phyloP scores from a whole-genome alignment of 2,113 vertebrate species.

The Ptilorrhoa leucosticta region DNA sequence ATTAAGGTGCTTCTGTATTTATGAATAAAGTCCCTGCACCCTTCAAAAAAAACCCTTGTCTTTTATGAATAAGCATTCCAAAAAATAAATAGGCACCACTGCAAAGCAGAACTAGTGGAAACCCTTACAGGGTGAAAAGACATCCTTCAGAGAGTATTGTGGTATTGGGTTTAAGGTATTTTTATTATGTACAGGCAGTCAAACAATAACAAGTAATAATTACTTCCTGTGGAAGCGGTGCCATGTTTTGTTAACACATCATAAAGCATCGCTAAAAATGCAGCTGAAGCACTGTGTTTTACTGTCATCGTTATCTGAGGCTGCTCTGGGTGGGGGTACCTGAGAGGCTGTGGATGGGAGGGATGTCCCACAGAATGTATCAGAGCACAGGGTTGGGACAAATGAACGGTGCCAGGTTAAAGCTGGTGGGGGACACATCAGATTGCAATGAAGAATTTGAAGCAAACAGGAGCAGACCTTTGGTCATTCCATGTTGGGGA shows the following conservation, averaged over 20 bases:
- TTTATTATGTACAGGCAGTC: constrained; percentile 33
- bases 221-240: background rate
- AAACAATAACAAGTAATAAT: constrained; percentile 37
- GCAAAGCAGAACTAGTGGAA: background rate
- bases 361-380: background rate
- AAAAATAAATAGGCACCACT: background rate
- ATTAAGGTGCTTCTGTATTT: constrained; percentile 64
- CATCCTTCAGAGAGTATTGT: background rate
- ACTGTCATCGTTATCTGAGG: background rate
- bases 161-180: constrained; percentile 44
- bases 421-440: background rate
- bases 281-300: background rate
- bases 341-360: background rate
- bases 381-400: background rate
- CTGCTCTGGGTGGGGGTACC: background rate
- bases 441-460: background rate
- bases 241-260: constrained; percentile 13
- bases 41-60: background rate
- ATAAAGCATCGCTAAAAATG: background rate
- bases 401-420: background rate
- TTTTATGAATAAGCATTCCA: constrained; percentile 38
- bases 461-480: background rate
- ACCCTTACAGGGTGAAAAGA: background rate
- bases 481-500: background rate
- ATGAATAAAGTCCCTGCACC: constrained; percentile 45